Base-by-base conservation (phyloP, 2,888 invertebrate species). In the Incurvaria masculella region DNA sequence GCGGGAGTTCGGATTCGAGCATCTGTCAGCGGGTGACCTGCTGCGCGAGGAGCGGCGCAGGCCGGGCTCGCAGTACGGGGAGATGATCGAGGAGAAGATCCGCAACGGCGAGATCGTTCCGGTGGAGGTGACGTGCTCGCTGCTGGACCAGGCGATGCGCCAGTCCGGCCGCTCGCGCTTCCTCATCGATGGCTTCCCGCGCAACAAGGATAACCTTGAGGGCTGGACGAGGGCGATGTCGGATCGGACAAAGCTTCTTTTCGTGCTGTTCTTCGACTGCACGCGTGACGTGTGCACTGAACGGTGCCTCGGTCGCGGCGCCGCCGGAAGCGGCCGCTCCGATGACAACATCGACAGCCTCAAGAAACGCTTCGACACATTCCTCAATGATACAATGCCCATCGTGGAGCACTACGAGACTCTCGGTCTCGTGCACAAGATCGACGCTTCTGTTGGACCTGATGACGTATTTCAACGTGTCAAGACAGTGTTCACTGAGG, bases 131-230 rank as follows among this genome's bases (percentile, higher is more conserved):
- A 99, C 99, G 14, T 99, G 98, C 68, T 88, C 89, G 45, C 82
- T 99, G n/a, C 72, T 99, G 26, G 92, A 94, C 65, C 86, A 87
- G 59, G 95, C 94, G 18, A 87, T 87, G 82, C 63, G 84, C 61
- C 73, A 76, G 33, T 85, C 85, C 0, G 84, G 81, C 0, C 81
- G 84, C 44, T 71, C 82, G 43, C 87, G 88, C 49, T 99, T 98
- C 68, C 82, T 99, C 6, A 89, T 99, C 59, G 99, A 99, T 69
- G 99, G 99, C 2, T 99, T 99, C 68, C 99, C 99, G 14, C 83
- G 99, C 20, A 99, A 99, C 70, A 85, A 94, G 66, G 89, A 99
- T 67, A 99, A 99, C 67, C 73, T 98, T 52, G 89, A 94, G 45
- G 99, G 99, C 6, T 99, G 99, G 99, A 84, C 87, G 44, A 72